phyloP scores from a whole-genome alignment of 2,113 vertebrate species.

The Tilapia sparmanii region DNA sequence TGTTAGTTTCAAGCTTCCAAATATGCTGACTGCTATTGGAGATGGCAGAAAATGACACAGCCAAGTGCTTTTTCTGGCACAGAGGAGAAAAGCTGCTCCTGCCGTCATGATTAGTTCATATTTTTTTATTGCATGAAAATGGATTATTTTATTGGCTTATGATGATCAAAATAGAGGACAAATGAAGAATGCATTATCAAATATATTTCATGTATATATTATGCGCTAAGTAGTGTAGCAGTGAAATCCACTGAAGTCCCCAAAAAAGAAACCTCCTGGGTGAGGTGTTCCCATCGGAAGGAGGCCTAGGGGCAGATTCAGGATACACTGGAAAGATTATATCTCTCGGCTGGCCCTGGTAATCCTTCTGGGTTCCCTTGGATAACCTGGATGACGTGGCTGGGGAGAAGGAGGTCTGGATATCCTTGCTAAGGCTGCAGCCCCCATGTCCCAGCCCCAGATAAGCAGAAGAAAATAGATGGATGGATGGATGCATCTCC shows the following conservation, averaged over 20 bases:
- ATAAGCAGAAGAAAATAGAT: not conserved
- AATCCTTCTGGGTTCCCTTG: not conserved
- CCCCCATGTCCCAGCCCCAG: not conserved
- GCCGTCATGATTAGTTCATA: not conserved
- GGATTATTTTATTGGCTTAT: not conserved
- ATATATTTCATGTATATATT: not conserved
- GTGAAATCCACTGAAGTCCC: not conserved
- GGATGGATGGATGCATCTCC: not conserved
- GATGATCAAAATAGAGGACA: not conserved
- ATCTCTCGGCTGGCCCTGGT: not conserved
- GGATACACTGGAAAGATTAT: not conserved
- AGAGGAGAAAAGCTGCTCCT: not conserved
- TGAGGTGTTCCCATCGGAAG: not conserved
- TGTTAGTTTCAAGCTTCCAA: not conserved
- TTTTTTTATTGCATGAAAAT: not conserved
- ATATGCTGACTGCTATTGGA: not conserved
- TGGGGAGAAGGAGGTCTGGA: not conserved
- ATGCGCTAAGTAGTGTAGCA: not conserved
- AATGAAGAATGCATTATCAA: not conserved
- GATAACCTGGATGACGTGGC: not conserved
- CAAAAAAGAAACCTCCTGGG: not conserved
- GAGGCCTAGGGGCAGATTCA: not conserved
- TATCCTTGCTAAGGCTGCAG: not conserved
- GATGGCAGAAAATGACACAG: conserved; percentile 5
- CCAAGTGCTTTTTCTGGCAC: not conserved